Percentiles rank a stretch among this genome's conserved stretches.
These are phyloP conservation scores for Neogobius melanostomus DNA, from an alignment of 2,113 vertebrate species.

Conservation along the genomic window DNA sequence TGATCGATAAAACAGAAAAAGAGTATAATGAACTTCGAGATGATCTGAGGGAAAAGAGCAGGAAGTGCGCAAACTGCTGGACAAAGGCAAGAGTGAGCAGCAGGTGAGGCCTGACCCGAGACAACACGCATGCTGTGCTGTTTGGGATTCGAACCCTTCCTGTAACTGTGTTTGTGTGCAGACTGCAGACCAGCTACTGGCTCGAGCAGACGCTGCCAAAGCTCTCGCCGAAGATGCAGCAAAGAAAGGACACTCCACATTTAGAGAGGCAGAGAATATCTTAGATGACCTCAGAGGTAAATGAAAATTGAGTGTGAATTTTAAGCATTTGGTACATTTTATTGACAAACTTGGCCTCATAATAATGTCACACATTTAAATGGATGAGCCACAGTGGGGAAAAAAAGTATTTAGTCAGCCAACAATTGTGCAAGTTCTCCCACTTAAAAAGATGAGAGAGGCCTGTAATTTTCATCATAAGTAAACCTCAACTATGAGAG, in stretches of 20 bases:
- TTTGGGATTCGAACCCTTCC: background rate
- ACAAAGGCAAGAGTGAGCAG: constrained; percentile 93
- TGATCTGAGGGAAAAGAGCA: constrained; percentile 89
- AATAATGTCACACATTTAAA: too few relatives aligned
- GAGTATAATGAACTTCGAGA: constrained; percentile 91
- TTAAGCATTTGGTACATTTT: too few relatives aligned
- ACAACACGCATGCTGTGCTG: background rate
- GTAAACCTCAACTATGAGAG: too few relatives aligned
- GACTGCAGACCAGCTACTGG: constrained; percentile 95
- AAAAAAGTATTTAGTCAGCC: too few relatives aligned
- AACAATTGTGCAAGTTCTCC: too few relatives aligned
- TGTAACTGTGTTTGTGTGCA: constrained; percentile 45
- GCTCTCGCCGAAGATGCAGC: constrained; percentile 93
- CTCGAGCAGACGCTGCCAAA: constrained; percentile 94
- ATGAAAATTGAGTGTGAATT: background rate
- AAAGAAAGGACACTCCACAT: constrained; percentile 86
- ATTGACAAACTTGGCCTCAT: too few relatives aligned
- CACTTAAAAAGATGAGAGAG: too few relatives aligned
- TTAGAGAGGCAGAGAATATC: constrained; percentile 89
- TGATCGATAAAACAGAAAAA: constrained; percentile 89
- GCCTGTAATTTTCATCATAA: too few relatives aligned
- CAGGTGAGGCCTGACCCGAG: constrained; percentile 78
- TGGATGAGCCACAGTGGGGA: too few relatives aligned
- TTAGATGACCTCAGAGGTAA: constrained; percentile 89
- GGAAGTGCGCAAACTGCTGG: constrained; percentile 92